Evolutionary conservation across 2,888 invertebrate genomes (phyloP).

Genomic region (Bruchidius siliquastri): DNA sequence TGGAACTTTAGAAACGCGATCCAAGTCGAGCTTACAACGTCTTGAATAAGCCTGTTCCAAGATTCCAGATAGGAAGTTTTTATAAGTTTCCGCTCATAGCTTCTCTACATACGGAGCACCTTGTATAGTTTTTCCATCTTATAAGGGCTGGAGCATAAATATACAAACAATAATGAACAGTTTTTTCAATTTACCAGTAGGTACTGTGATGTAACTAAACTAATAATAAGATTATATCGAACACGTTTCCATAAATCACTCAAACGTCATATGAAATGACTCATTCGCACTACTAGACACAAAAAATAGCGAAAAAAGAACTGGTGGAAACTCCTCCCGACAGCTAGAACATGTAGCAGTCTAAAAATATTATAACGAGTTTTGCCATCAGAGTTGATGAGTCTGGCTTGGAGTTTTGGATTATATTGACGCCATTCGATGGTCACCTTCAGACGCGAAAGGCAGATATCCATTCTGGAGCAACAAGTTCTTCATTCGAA

Average conservation of each 20-base stretch:
- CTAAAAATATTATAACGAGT: conserved; percentile 15
- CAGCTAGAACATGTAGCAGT: conserved; percentile 8
- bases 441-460: neutral
- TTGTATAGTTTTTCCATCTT: no score
- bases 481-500: neutral
- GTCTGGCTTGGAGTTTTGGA: conserved; percentile 14
- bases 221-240: neutral
- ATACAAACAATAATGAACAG: no score
- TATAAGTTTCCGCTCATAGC: no score
- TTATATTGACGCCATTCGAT: conserved; percentile 13
- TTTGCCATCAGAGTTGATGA: conserved; percentile 7
- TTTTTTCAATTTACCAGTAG: no score
- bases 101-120: no score
- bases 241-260: neutral
- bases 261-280: neutral
- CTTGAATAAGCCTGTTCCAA: no score
- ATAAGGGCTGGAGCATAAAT: no score
- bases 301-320: neutral
- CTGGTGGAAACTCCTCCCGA: neutral
- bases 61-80: no score
- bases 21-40: no score
- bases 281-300: neutral
- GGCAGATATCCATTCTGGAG: neutral
- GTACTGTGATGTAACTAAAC: neutral
- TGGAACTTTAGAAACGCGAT: no score